phyloP scores from a whole-genome alignment of 2,888 invertebrate genomes.

The Phania funesta region DNA sequence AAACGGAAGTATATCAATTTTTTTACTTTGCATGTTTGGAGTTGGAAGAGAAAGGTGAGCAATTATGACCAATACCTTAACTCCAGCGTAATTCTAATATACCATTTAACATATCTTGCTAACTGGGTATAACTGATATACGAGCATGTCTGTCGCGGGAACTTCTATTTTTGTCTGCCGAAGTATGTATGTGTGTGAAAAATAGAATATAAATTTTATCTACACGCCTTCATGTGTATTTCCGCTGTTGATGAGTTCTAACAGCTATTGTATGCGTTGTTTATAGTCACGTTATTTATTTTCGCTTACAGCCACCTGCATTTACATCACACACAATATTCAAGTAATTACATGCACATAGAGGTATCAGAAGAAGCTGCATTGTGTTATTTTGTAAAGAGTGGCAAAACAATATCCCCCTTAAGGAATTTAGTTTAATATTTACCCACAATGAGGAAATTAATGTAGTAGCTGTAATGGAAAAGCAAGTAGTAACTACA shows the following conservation, averaged over 20 bases:
- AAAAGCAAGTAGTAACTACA: not conserved
- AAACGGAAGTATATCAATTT: no score
- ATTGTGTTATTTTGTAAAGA: not conserved
- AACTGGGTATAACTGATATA: not conserved
- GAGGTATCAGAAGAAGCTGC: not conserved
- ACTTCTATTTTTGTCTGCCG: not conserved
- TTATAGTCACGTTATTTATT: constrained; percentile 49
- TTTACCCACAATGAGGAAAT: constrained; percentile 52
- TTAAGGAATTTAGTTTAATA: constrained; percentile 39
- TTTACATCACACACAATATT: not conserved
- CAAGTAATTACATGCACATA: not conserved
- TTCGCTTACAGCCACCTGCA: constrained; percentile 1
- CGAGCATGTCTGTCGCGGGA: not conserved
- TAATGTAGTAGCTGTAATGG: constrained; percentile 34
- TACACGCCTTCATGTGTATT: constrained; percentile 46
- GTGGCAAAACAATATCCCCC: constrained; percentile 23
- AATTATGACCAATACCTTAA: no score
- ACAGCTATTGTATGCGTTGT: constrained; percentile 44
- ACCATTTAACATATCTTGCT: not conserved
- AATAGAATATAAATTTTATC: constrained; percentile 55
- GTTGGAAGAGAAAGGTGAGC: no score
- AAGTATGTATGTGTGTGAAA: not conserved
- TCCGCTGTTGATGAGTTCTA: constrained; percentile 52
- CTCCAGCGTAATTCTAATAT: no score
- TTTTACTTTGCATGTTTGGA: no score